phyloP scores from a whole-genome alignment of 2,797 vertebrate species.

The Peromyscus attwateri region DNA sequence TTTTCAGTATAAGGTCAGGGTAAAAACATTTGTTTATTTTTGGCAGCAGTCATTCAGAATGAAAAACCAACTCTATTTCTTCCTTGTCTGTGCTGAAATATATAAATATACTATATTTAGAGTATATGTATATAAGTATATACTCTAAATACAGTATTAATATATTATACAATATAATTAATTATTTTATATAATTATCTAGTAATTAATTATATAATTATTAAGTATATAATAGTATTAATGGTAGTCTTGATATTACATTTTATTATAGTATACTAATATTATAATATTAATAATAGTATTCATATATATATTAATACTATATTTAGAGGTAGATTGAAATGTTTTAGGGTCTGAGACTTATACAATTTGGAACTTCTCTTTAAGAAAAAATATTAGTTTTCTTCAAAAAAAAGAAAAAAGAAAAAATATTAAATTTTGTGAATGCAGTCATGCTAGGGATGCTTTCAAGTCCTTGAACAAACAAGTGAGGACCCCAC shows the following conservation, averaged over 20 bases:
- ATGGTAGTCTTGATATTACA: no score
- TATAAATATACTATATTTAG: background rate
- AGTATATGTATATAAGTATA: no score
- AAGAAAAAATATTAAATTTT: constrained; percentile 45
- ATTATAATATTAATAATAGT: background rate
- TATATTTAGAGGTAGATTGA: background rate
- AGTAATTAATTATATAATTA: no score
- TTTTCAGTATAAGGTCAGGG: background rate
- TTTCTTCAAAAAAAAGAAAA: constrained; percentile 59
- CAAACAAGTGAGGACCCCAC: background rate
- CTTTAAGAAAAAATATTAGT: constrained; percentile 54
- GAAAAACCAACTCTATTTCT: background rate
- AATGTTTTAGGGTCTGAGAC: constrained; percentile 1
- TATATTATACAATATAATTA: no score
- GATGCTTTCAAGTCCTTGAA: background rate
- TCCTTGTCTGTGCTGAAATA: background rate
- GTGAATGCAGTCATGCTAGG: background rate
- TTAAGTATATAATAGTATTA: no score
- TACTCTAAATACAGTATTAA: no score
- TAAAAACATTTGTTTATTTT: constrained; percentile 52
- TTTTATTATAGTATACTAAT: background rate
- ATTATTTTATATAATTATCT: no score
- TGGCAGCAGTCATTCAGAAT: constrained; percentile 36
- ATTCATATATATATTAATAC: background rate
- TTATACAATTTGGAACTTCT: background rate